These are phyloP conservation scores for Fringilla coelebs DNA, from an alignment of 2,797 vertebrate genomes.

Conservation along the genomic window DNA sequence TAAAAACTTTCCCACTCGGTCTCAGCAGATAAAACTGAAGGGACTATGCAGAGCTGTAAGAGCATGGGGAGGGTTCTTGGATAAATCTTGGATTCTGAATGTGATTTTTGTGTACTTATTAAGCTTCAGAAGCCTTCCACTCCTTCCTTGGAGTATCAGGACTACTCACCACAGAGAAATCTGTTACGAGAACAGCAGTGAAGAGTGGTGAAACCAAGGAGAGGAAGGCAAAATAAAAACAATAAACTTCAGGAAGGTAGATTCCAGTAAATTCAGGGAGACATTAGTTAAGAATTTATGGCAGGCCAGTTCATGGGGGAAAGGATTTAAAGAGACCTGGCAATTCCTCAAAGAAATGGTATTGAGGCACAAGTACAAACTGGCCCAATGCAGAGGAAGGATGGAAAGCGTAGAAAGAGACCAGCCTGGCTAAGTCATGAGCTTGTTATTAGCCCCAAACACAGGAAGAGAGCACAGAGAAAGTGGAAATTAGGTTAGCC, in stretches of 20 bases:
- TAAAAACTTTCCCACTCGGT: neutral
- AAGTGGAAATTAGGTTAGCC: slow-evolving; percentile 47
- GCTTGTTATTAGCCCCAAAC: slow-evolving; percentile 45
- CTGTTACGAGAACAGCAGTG: neutral
- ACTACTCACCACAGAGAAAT: neutral
- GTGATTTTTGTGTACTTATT: neutral
- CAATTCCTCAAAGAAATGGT: slow-evolving; percentile 56
- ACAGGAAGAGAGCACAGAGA: slow-evolving; percentile 46
- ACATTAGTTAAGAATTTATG: slow-evolving; percentile 34
- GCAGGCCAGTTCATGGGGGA: slow-evolving; percentile 6
- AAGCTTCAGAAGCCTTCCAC: neutral
- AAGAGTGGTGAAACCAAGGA: neutral
- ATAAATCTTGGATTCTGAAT: neutral
- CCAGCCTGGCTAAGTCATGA: slow-evolving; percentile 3
- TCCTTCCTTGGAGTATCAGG: neutral
- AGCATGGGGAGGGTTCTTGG: neutral
- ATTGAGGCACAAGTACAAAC: slow-evolving; percentile 51
- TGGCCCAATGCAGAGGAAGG: slow-evolving; percentile 46
- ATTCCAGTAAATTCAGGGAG: neutral
- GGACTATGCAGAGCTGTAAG: neutral
- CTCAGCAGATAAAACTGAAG: neutral
- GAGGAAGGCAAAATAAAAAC: slow-evolving; percentile 5
- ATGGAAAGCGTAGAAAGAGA: slow-evolving; percentile 46
- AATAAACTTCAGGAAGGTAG: neutral
- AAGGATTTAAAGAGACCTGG: slow-evolving; percentile 32